Conservation (phyloP, 2,113 vertebrate genomes). For the Oryzias curvinotus region DNA sequence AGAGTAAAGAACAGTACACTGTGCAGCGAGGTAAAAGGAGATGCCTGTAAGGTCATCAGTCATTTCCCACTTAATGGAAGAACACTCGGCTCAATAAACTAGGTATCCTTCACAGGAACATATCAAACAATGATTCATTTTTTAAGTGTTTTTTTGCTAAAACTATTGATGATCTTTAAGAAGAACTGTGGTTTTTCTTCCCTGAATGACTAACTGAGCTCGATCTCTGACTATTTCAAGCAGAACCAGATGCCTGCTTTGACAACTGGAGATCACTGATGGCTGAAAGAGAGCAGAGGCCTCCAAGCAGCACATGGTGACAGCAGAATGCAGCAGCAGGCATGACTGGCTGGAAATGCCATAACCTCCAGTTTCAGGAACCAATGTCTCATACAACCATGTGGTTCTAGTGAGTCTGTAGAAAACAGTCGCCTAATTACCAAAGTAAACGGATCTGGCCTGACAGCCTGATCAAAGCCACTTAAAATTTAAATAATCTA, state of each 20-base stretch:
- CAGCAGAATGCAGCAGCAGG: slow-evolving; percentile 49
- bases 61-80: too few species aligned
- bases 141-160: slow-evolving; percentile 4
- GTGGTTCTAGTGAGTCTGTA: slow-evolving; percentile 16
- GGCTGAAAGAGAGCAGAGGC: slow-evolving; percentile 14
- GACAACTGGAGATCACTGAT: slow-evolving; percentile 55
- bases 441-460: slow-evolving; percentile 11
- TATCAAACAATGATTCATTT: too few species aligned
- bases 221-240: slow-evolving; percentile 39
- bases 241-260: slow-evolving; percentile 44
- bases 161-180: too few species aligned
- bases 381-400: slow-evolving; percentile 21
- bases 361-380: slow-evolving; percentile 48
- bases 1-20: too few species aligned
- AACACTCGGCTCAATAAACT: too few species aligned
- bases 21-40: too few species aligned
- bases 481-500: not conserved
- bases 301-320: slow-evolving; percentile 58
- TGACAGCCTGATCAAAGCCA: slow-evolving; percentile 6
- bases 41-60: too few species aligned
- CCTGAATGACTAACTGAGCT: slow-evolving; percentile 24
- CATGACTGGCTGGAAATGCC: slow-evolving; percentile 50
- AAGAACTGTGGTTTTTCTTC: not conserved
- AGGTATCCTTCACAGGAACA: too few species aligned
- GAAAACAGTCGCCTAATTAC: not conserved